These are phyloP conservation scores for Capricornis sumatraensis DNA, from an alignment of 2,113 vertebrate species.

Conservation along the genomic window DNA sequence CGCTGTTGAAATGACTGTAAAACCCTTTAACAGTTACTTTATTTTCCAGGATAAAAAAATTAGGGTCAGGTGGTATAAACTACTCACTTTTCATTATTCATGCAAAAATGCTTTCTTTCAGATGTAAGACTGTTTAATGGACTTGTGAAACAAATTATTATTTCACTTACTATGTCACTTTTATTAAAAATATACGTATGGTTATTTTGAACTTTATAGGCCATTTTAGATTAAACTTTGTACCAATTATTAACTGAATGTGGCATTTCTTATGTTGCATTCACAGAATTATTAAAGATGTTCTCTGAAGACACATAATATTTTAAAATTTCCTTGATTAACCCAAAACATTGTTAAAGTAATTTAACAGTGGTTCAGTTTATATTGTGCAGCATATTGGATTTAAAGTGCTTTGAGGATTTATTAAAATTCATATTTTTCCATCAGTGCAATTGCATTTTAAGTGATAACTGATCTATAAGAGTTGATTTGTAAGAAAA, in stretches of 20 bases:
- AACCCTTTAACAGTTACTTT: neutral
- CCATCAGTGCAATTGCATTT: conserved; percentile 30
- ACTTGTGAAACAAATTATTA: neutral
- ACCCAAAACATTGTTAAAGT: neutral
- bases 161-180: neutral
- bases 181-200: neutral
- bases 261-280: neutral
- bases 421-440: conserved; percentile 60
- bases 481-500: conserved; percentile 38
- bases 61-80: neutral
- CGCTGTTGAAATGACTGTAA: neutral
- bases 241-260: neutral
- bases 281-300: neutral
- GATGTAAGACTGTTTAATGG: neutral
- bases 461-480: conserved; percentile 50
- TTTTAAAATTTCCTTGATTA: conserved; percentile 28
- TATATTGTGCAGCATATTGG: conserved; percentile 5
- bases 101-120: neutral
- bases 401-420: conserved; percentile 22
- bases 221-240: neutral
- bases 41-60: neutral
- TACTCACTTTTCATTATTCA: neutral
- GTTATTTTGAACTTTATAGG: neutral
- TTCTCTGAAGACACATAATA: neutral
- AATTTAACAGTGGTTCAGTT: neutral